phyloP scores from a whole-genome alignment of 2,888 invertebrate genomes.

The Julus scanicus region DNA sequence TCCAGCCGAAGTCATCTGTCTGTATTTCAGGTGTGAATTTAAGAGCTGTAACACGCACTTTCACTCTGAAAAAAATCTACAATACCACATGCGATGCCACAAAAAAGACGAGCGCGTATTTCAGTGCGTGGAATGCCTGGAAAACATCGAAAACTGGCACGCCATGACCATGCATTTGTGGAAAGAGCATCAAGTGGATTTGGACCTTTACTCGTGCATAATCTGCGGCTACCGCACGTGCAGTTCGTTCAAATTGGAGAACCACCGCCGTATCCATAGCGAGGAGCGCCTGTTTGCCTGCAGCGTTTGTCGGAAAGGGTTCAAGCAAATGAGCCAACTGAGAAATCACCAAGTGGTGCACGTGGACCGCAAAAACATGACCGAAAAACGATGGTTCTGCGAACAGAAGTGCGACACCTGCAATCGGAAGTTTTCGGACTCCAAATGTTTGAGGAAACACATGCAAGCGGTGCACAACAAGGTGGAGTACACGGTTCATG shows the following conservation, averaged over 20 bases:
- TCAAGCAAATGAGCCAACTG: conserved; percentile 65
- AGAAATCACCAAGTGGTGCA: conserved; percentile 65
- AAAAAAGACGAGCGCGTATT: conserved; percentile 57
- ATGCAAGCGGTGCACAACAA: conserved; percentile 64
- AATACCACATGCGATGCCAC: conserved; percentile 63
- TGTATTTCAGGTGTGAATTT: conserved; percentile 54
- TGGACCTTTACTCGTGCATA: conserved; percentile 63
- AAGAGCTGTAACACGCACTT: conserved; percentile 60
- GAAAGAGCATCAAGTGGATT: conserved; percentile 73
- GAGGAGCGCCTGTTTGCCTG: conserved; percentile 64
- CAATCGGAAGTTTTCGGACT: conserved; percentile 65
- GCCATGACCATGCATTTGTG: conserved; percentile 77
- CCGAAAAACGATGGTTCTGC: conserved; percentile 62
- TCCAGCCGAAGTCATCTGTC: neutral
- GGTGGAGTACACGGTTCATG: neutral
- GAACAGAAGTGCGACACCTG: conserved; percentile 65
- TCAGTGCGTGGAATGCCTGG: conserved; percentile 62
- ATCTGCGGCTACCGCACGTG: conserved; percentile 64
- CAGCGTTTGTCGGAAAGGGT: conserved; percentile 65
- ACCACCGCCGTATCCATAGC: conserved; percentile 65
- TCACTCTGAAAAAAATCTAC: conserved; percentile 61
- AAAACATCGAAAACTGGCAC: conserved; percentile 73
- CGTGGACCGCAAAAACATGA: conserved; percentile 59
- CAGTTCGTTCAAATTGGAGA: conserved; percentile 68
- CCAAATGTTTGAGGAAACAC: conserved; percentile 65